These are phyloP conservation scores for Gymnorhina tibicen DNA, from an alignment of 2,113 vertebrate genomes.

Conservation along the genomic window DNA sequence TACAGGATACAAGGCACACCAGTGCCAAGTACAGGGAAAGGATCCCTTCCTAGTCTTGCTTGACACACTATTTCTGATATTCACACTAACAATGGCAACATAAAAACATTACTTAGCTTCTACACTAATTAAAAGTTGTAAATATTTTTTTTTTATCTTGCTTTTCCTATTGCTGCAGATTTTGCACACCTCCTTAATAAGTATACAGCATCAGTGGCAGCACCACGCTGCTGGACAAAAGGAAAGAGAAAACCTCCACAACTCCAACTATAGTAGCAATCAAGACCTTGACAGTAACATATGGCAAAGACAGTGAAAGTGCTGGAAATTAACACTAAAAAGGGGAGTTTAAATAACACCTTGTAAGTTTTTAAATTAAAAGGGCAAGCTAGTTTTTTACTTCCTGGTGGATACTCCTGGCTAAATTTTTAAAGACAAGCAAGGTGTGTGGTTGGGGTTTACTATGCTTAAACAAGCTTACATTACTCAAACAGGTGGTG, in stretches of 20 bases:
- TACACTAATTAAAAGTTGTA: background rate
- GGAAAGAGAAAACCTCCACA: background rate
- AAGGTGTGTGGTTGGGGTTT: background rate
- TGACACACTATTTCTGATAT: background rate
- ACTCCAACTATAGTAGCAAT: background rate
- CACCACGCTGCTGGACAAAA: background rate
- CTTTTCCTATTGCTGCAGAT: background rate
- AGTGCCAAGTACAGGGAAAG: accelerated
- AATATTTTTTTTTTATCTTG: background rate
- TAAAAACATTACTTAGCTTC: background rate
- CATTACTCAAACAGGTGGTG: background rate
- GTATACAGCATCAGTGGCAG: accelerated
- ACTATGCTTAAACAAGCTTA: background rate
- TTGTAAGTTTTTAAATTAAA: background rate
- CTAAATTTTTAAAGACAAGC: background rate
- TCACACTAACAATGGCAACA: accelerated
- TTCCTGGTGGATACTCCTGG: background rate
- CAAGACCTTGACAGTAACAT: background rate
- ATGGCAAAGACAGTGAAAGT: background rate
- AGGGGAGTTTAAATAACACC: background rate
- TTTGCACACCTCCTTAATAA: background rate
- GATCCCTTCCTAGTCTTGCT: background rate
- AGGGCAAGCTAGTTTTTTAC: background rate
- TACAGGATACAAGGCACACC: too few relatives aligned
- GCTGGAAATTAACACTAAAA: background rate